These are phyloP conservation scores for Lerista edwardsae DNA, from an alignment of 2,797 vertebrate species.

Conservation along the genomic window DNA sequence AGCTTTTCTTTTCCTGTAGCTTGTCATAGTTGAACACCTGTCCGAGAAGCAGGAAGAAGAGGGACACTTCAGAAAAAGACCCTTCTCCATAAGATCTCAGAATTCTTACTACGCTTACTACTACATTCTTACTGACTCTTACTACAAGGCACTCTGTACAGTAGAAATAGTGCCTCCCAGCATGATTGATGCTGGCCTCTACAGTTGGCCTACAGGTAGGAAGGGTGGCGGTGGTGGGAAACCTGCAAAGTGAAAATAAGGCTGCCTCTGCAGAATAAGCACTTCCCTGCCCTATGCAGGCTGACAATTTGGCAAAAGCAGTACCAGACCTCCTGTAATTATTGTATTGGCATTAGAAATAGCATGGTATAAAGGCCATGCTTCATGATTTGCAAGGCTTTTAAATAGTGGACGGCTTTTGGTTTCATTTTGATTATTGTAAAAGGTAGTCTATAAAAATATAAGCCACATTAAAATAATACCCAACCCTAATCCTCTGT, in stretches of 20 bases:
- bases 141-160: neutral
- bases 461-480: neutral
- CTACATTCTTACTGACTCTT: neutral
- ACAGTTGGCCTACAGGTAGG: neutral
- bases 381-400: neutral
- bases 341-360: neutral
- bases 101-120: neutral
- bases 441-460: neutral
- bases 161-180: neutral
- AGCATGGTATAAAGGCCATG: neutral
- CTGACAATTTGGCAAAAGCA: neutral
- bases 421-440: neutral
- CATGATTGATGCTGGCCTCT: neutral
- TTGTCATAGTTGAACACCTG: constrained; percentile 88
- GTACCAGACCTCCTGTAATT: neutral
- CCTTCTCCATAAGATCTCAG: neutral
- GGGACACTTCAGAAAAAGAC: neutral
- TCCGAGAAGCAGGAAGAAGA: neutral
- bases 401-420: neutral
- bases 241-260: neutral
- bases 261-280: neutral
- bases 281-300: neutral
- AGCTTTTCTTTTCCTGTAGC: constrained; percentile 86
- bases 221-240: too few species aligned
- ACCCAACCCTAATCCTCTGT: too few species aligned